Conservation (phyloP, 2,888 invertebrate genomes). For the Papilio gigon region DNA sequence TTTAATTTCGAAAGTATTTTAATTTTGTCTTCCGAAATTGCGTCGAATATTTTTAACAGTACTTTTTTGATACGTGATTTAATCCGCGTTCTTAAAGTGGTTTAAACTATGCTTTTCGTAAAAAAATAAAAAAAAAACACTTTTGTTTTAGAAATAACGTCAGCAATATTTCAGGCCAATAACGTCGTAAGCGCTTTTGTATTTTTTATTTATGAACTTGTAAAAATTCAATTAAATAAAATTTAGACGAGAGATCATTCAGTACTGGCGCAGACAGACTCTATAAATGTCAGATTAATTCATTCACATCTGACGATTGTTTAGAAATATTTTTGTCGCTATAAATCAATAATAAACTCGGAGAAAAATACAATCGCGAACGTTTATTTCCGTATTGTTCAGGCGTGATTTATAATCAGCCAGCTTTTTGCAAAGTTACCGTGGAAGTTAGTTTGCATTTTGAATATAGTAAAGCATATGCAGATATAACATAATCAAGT, state of each 20-base stretch:
- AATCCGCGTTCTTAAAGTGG: background rate
- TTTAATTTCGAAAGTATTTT: background rate
- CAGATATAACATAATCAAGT: background rate
- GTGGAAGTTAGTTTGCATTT: background rate
- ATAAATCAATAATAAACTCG: slow-evolving; percentile 24
- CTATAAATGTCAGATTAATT: slow-evolving; percentile 28
- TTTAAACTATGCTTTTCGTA: background rate
- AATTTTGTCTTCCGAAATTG: background rate
- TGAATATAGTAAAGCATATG: background rate
- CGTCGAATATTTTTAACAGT: background rate
- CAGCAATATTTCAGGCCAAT: background rate
- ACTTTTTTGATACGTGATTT: too few relatives aligned
- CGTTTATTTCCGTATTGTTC: background rate
- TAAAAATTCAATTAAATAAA: background rate
- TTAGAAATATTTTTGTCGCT: slow-evolving; percentile 17
- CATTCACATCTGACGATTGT: slow-evolving; percentile 26
- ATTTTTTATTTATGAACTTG: slow-evolving; percentile 6
- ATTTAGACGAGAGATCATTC: slow-evolving; percentile 11
- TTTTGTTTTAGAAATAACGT: background rate
- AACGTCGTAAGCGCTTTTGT: background rate
- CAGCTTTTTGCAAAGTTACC: background rate
- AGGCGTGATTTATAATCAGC: background rate
- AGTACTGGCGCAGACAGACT: slow-evolving; percentile 23
- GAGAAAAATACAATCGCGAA: slow-evolving; percentile 6
- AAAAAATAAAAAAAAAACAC: too few relatives aligned